These are phyloP conservation scores for Chinchilla lanigera DNA, from an alignment of 2,113 vertebrate genomes.

Conservation along the genomic window DNA sequence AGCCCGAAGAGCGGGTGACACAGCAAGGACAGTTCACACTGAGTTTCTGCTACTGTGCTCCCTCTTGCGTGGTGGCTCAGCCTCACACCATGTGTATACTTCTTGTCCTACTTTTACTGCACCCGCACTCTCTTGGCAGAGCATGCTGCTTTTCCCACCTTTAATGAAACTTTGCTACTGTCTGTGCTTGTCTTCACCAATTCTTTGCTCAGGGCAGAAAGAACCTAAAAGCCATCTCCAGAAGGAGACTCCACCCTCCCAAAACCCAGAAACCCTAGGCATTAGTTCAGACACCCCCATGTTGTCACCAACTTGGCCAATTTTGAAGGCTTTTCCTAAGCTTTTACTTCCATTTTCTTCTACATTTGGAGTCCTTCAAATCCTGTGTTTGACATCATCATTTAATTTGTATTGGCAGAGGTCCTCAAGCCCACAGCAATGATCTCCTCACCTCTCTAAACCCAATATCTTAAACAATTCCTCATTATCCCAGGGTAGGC, in stretches of 20 bases:
- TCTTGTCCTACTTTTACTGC: background rate
- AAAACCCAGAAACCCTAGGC: background rate
- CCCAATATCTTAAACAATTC: background rate
- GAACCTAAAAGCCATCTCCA: background rate
- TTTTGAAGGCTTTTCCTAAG: background rate
- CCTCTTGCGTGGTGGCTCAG: background rate
- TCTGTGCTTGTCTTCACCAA: background rate
- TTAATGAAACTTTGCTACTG: background rate
- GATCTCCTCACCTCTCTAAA: slow-evolving; percentile 4
- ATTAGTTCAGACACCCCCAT: background rate
- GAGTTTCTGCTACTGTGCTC: background rate
- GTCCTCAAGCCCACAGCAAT: background rate
- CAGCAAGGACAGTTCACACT: background rate
- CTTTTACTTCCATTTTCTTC: background rate
- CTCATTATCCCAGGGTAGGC: background rate
- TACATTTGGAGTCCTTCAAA: background rate
- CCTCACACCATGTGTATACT: background rate
- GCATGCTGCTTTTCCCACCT: background rate
- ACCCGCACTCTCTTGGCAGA: background rate
- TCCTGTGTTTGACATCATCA: background rate
- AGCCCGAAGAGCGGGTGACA: background rate
- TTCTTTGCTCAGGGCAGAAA: background rate
- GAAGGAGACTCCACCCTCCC: background rate
- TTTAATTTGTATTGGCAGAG: slow-evolving; percentile 13
- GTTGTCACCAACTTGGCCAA: background rate